Evolutionary conservation across 2,888 invertebrate genomes (phyloP), one percentile per base, ranked within the genome.

Genomic region (Meandrusa payeni): DNA sequence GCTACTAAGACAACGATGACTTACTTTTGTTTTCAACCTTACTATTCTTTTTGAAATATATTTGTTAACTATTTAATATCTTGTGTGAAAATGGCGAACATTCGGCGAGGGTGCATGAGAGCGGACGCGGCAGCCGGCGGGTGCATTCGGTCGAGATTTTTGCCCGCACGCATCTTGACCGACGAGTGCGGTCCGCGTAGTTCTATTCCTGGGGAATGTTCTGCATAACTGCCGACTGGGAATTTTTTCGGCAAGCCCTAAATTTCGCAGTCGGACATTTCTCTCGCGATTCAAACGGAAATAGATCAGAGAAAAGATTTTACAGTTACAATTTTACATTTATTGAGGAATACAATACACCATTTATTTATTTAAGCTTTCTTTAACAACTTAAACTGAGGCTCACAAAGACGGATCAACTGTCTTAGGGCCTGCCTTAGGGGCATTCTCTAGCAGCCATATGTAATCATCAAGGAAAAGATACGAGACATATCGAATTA

Each of bases 81-180:
- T 27, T 34, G 22, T 37, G 36, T 33, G 33, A 38, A 38, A 36
- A 41, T 40, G 27, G 6, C 20, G n/a, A 13, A 23, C 43, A 20
- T 37, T 29, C 29, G 33, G 39, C 44, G 19, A 19, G 11, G 22
- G 31, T 27, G 24, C 29, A 20, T 26, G 7, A 28, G 31, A 36
- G 43, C 44, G 39, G 23, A 19, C 19, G 22, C 38, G 26, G 7
- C 11, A 13, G 41, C 9, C 22, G 45, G 38, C 34, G 34, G 29
- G 22, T 40, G 46, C 46, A 44, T 6, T 46, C 41, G 39, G 47
- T 51, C 52, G 52, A 33, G 47, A 53, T 52, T 50, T 53, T 45
- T 54, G 46, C 49, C 20, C 33, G 45, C 38, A 41, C 47, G 48
- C 41, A 39, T 47, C 47, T 45, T 54, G 53, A 55, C 56, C 52